phyloP scores from a whole-genome alignment of 2,797 vertebrate species.

The Hydrocynus forskahlii region DNA sequence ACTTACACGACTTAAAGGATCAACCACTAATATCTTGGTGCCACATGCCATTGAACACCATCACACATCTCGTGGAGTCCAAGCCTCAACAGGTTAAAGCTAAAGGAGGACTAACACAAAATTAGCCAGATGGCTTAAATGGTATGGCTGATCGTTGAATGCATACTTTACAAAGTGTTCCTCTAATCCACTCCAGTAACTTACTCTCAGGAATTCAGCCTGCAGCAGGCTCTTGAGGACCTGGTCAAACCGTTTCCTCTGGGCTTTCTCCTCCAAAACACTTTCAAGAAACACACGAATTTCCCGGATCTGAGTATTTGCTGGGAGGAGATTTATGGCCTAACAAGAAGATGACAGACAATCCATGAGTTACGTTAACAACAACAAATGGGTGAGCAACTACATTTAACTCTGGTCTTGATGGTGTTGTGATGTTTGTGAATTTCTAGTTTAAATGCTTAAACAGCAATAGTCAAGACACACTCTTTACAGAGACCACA shows the following conservation, averaged over 20 bases:
- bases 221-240: constrained; percentile 96
- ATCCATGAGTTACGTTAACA: not conserved
- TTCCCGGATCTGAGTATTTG: constrained; percentile 95
- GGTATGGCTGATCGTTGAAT: no score
- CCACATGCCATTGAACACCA: no score
- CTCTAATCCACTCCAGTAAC: constrained; percentile 40
- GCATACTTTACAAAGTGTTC: not conserved
- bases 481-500: no score
- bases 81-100: no score
- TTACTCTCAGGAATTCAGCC: constrained; percentile 93
- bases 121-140: no score
- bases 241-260: constrained; percentile 93
- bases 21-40: no score
- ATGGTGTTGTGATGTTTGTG: no score
- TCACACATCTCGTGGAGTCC: no score
- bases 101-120: no score
- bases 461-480: no score
- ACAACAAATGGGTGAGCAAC: not conserved
- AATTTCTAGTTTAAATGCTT: no score
- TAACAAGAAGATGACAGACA: constrained; percentile 53
- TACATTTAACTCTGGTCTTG: not conserved
- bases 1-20: no score
- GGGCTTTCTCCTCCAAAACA: constrained; percentile 95
- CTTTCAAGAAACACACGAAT: constrained; percentile 96
- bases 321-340: constrained; percentile 96